A percentile compares a stretch with the other conserved stretches of the same genome.
These are phyloP conservation scores for Nasonovia ribisnigri DNA, from an alignment of 2,888 invertebrate species.

Conservation along the genomic window DNA sequence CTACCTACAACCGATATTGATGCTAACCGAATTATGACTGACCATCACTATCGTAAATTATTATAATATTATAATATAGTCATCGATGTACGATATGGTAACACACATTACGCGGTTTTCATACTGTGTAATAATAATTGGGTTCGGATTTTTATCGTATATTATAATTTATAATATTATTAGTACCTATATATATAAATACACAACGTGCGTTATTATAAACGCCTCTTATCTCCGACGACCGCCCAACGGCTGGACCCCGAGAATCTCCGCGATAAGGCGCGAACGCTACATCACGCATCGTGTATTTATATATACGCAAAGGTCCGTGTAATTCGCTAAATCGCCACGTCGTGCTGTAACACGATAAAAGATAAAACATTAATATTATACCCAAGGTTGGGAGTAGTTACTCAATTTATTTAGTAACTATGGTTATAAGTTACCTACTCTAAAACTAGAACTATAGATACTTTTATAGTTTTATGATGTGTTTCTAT, in stretches of 20 bases:
- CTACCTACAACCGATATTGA: neutral
- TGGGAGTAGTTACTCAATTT: too few species aligned
- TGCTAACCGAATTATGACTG: neutral
- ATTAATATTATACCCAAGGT: too few species aligned
- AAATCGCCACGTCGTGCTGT: neutral
- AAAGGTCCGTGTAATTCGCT: neutral
- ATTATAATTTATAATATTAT: neutral
- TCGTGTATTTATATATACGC: neutral
- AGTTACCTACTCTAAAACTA: too few species aligned
- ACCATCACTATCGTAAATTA: neutral
- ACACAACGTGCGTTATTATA: neutral
- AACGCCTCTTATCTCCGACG: neutral
- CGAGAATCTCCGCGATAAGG: neutral
- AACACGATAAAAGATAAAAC: neutral
- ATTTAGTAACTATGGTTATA: too few species aligned
- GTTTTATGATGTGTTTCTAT: too few species aligned
- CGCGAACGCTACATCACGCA: neutral
- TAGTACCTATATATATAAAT: neutral
- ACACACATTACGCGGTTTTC: neutral
- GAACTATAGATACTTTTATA: too few species aligned
- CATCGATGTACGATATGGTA: neutral
- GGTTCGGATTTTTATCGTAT: neutral
- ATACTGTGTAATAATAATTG: neutral
- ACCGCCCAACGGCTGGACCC: neutral
- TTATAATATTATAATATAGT: neutral